Percentiles rank a stretch among this genome's conserved stretches.
phyloP scores from a whole-genome alignment of 2,113 vertebrate species.

The Rhinoptilus africanus region DNA sequence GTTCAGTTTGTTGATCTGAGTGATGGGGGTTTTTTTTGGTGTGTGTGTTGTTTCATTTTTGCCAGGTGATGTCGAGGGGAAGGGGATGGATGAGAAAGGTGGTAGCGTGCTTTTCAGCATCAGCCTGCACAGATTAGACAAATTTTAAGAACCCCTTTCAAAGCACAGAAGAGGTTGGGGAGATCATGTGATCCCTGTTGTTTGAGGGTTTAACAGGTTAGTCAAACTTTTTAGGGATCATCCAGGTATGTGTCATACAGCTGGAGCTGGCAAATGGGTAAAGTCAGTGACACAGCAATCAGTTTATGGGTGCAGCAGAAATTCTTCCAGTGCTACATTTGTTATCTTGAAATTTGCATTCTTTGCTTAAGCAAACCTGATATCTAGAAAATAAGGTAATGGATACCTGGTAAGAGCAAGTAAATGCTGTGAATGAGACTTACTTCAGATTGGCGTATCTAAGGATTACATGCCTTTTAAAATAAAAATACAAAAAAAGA shows the following conservation, averaged over 20 bases:
- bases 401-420: background rate
- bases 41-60: background rate
- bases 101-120: background rate
- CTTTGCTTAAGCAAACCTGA: conserved; percentile 8
- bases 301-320: background rate
- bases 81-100: background rate
- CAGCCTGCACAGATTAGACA: background rate
- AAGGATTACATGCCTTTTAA: background rate
- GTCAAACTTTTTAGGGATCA: background rate
- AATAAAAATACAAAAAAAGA: background rate
- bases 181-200: background rate
- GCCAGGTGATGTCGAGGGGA: background rate
- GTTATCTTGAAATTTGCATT: background rate
- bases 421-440: background rate
- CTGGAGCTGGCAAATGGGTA: background rate
- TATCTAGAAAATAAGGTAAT: conserved; percentile 12
- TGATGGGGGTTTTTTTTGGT: background rate
- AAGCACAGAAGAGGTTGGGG: background rate
- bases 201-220: background rate
- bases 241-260: background rate
- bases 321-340: background rate
- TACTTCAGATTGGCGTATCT: background rate
- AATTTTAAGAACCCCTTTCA: background rate
- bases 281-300: background rate
- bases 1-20: background rate